Percentiles rank a stretch among this genome's conserved stretches.
phyloP scores from a whole-genome alignment of 2,888 invertebrate genomes.

The Pollenia labialis region DNA sequence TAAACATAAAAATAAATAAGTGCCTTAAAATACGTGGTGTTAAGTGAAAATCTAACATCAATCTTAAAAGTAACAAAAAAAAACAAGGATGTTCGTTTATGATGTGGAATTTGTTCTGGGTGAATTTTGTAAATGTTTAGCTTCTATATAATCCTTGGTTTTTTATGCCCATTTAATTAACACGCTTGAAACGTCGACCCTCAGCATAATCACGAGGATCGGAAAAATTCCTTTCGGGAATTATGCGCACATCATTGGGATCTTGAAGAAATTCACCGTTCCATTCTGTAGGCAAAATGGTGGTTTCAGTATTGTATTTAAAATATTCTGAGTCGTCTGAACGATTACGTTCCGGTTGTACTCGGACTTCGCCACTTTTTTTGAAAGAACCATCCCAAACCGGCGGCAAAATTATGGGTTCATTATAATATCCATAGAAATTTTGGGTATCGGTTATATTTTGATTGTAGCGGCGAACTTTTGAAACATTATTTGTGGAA shows the following conservation, averaged over 20 bases:
- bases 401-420: conserved; percentile 81
- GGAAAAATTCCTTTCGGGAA: conserved; percentile 82
- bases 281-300: conserved; percentile 82
- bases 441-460: conserved; percentile 82
- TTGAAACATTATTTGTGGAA: conserved; percentile 80
- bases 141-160: neutral
- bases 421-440: conserved; percentile 81
- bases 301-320: conserved; percentile 80
- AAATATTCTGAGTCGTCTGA: conserved; percentile 82
- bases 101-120: neutral
- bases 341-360: conserved; percentile 81
- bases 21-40: conserved; percentile 25
- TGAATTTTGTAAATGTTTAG: neutral
- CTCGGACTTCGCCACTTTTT: conserved; percentile 79
- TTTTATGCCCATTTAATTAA: conserved; percentile 71
- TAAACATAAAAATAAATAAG: conserved; percentile 43
- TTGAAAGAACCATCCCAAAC: conserved; percentile 83
- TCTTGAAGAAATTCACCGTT: conserved; percentile 82
- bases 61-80: neutral
- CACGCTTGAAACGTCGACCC: conserved; percentile 79
- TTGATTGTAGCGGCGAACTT: conserved; percentile 82
- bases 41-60: conserved; percentile 7
- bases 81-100: neutral
- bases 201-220: conserved; percentile 83
- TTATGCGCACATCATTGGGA: conserved; percentile 82